Base-by-base conservation (phyloP, 2,888 invertebrate species). In the Patella pellucida region DNA sequence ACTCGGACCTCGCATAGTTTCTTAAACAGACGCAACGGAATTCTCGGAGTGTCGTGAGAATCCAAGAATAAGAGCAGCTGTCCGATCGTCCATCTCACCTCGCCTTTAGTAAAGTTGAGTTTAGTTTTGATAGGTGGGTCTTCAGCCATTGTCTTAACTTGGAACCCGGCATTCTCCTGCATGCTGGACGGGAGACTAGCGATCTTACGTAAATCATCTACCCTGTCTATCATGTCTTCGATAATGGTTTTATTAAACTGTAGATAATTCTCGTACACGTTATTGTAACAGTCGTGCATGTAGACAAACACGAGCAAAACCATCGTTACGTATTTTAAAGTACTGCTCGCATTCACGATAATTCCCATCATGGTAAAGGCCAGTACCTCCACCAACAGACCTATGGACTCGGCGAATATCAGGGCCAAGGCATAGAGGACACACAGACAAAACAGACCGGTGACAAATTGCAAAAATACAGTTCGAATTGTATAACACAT, bases 361-460 rank as follows among this genome's bases (percentile, higher is more conserved):
- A 89, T 88, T 0, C 90, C 89, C 87, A 90, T 88, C 85, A 90
- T 85, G 0, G 89, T 88, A 73, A 89, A 87, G n/a, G 87, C 87
- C 75, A 86, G 75, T 11, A 89, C 84, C 78, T 90, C 89, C 9
- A 89, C 85, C 16, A 88, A 76, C 16, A 89, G 82, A 7, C 88
- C 88, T 23, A 85, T 78, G 1, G 86, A 84, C 77, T 90, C 90
- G 1, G 88, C 87, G 71, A 88, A 85, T 75, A 90, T 79, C 68
- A 89, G 74, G 3, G 88, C 83, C 7, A 86, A 76, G 2, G 87
- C 79, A 69, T 85, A 85, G 27, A 88, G 82, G 23, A 85, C 83
- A 5, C 85, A 79, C 27, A 87, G 76, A 76, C 85, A 86, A 74
- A 86, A 85, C 2, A 80, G n/a, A 0, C 84, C 82, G 41, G 84